A percentile compares a stretch with the other conserved stretches of the same genome.
These are phyloP conservation scores for Procapra przewalskii DNA, from an alignment of 2,113 vertebrate species.

Conservation along the genomic window DNA sequence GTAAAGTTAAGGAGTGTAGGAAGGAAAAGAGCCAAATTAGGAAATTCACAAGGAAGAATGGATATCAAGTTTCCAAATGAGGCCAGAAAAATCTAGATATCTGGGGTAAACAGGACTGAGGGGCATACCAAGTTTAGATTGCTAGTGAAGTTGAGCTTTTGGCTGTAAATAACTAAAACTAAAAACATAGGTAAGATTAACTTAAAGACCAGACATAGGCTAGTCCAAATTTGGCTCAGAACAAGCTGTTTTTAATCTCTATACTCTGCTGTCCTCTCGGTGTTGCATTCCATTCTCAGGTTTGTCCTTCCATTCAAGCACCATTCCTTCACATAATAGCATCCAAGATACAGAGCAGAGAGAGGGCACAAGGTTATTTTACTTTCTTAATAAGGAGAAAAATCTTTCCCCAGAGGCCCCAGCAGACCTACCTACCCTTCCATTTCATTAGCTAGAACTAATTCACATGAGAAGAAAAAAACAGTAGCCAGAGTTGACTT, in stretches of 20 bases:
- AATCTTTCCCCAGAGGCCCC: neutral
- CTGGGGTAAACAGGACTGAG: neutral
- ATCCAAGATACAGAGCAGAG: neutral
- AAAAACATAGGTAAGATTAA: neutral
- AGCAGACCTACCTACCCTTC: neutral
- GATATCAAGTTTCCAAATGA: slow-evolving; percentile 4
- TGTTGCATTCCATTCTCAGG: neutral
- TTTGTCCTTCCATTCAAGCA: neutral
- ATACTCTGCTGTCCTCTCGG: neutral
- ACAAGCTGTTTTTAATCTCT: neutral
- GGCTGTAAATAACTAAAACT: neutral
- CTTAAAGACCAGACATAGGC: neutral
- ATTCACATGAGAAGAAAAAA: neutral
- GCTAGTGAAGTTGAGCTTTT: slow-evolving; percentile 16
- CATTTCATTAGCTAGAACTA: neutral
- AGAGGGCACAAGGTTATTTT: neutral
- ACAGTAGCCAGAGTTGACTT: neutral
- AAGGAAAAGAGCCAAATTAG: neutral
- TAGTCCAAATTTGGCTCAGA: neutral
- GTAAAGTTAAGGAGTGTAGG: neutral
- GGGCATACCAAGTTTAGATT: neutral
- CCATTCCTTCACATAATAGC: neutral
- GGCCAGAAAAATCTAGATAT: neutral
- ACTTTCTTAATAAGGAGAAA: neutral
- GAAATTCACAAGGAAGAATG: neutral